Evolutionary conservation across 2,797 vertebrate genomes (phyloP).

Genomic region (Protosalanx chinensis): DNA sequence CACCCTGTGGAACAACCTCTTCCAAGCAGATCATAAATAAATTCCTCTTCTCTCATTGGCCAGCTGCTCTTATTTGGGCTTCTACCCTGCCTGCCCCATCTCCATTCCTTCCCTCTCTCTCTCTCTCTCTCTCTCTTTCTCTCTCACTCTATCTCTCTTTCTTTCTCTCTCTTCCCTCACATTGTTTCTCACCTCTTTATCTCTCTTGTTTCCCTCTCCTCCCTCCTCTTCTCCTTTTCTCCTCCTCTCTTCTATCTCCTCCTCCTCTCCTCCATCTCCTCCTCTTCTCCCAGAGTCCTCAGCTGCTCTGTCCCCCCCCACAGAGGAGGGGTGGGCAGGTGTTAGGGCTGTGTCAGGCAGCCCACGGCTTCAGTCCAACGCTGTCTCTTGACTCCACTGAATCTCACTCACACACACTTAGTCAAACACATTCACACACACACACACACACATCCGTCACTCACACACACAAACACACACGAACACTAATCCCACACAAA

Average conservation of each 20-base stretch:
- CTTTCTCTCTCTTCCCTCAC: conserved; percentile 9
- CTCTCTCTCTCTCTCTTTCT: conserved; percentile 22
- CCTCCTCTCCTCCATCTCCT: conserved; percentile 8
- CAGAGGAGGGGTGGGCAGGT: conserved; percentile 74
- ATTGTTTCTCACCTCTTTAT: not conserved
- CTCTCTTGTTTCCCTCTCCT: conserved; percentile 26
- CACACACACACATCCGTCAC: not conserved
- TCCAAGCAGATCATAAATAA: conserved; percentile 77
- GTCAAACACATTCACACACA: not conserved
- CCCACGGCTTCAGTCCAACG: conserved; percentile 37
- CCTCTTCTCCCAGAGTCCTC: conserved; percentile 56
- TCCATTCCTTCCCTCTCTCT: conserved; percentile 35
- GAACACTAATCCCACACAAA: not conserved
- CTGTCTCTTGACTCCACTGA: not conserved
- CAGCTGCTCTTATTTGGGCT: conserved; percentile 67
- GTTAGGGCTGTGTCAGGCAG: conserved; percentile 60
- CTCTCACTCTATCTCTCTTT: conserved; percentile 16
- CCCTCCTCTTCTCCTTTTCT: conserved; percentile 14
- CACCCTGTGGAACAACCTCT: conserved; percentile 80
- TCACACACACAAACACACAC: not conserved
- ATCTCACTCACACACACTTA: conserved; percentile 8
- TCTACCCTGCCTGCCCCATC: conserved; percentile 26
- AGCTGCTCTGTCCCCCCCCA: conserved; percentile 68
- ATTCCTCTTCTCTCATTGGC: conserved; percentile 73
- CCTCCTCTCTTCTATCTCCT: conserved; percentile 9